These are phyloP conservation scores for Felis chaus DNA, from an alignment of 2,113 vertebrate species.

Conservation along the genomic window DNA sequence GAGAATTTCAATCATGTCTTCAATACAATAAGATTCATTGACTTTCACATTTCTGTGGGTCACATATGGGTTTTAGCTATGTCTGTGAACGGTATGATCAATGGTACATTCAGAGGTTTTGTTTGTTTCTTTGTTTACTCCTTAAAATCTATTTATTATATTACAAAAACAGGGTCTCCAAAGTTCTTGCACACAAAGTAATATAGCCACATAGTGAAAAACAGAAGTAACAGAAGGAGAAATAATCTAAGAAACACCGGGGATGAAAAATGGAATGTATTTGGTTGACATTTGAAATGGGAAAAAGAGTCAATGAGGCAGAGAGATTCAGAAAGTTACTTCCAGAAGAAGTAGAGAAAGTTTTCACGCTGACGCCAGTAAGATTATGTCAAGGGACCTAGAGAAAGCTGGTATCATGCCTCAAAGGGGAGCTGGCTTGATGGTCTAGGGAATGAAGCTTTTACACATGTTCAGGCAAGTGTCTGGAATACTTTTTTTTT, in stretches of 20 bases:
- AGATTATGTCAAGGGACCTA: not conserved
- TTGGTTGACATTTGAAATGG: slow-evolving; percentile 37
- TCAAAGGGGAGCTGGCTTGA: not conserved
- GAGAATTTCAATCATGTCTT: not conserved
- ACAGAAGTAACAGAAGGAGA: not conserved
- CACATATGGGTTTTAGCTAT: not conserved
- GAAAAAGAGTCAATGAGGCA: not conserved
- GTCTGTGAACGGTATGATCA: not conserved
- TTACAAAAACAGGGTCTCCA: not conserved
- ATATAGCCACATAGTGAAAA: not conserved
- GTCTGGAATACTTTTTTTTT: not conserved
- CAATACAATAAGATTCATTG: not conserved
- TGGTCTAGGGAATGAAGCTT: not conserved
- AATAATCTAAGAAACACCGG: not conserved
- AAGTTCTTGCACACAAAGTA: not conserved
- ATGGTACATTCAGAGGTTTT: not conserved
- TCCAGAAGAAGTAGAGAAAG: not conserved
- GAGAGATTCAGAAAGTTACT: slow-evolving; percentile 34
- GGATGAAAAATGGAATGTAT: slow-evolving; percentile 13
- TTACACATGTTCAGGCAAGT: not conserved
- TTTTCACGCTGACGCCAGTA: not conserved
- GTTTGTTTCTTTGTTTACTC: not conserved
- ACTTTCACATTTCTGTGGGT: not conserved
- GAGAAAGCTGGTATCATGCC: not conserved
- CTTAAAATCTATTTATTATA: not conserved